These are phyloP conservation scores for Cynopterus sphinx DNA, from an alignment of 2,797 vertebrate genomes.

Conservation along the genomic window DNA sequence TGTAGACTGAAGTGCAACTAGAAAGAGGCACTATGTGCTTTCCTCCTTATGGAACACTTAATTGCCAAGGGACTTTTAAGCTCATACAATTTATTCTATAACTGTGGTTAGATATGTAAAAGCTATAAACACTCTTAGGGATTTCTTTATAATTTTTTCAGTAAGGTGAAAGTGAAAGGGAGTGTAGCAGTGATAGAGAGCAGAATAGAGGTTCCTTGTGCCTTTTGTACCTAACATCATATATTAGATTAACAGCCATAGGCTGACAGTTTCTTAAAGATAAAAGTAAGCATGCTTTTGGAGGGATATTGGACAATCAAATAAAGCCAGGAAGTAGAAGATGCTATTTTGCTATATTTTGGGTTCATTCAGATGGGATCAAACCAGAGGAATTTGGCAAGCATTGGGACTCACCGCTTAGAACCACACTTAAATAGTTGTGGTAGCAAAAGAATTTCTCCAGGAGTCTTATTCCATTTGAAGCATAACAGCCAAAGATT, in stretches of 20 bases:
- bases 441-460: conserved; percentile 71
- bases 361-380: conserved; percentile 47
- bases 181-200: neutral
- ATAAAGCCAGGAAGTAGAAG: conserved; percentile 46
- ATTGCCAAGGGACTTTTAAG: neutral
- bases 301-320: conserved; percentile 47
- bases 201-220: neutral
- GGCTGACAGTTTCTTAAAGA: neutral
- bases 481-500: conserved; percentile 58
- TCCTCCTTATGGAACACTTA: neutral
- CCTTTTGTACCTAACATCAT: neutral
- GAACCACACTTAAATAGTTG: conserved; percentile 66
- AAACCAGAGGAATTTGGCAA: conserved; percentile 72
- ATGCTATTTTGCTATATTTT: conserved; percentile 60
- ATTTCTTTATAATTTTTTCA: neutral
- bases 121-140: neutral
- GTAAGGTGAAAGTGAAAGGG: neutral
- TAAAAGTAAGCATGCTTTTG: conserved; percentile 46
- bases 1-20: neutral
- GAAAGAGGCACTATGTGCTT: neutral
- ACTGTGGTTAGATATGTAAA: neutral
- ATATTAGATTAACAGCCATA: conserved; percentile 7
- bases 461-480: conserved; percentile 63
- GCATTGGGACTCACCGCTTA: conserved; percentile 45
- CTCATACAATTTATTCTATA: neutral